Base-by-base conservation (phyloP, 2,888 invertebrate genomes). In the Lordiphosa fenestrarum region DNA sequence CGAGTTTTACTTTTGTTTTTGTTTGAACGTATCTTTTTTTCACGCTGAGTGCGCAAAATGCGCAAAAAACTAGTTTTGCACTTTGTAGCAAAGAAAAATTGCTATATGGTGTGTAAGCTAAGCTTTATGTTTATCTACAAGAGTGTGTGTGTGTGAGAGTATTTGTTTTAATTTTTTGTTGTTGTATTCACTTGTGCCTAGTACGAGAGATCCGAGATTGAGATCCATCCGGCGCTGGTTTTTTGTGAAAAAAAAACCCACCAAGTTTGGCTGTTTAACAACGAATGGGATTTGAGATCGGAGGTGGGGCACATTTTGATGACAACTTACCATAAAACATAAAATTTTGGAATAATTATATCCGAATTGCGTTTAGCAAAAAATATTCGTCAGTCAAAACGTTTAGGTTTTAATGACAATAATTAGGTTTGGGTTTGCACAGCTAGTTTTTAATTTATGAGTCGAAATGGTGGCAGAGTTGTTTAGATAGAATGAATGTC, bases 41-140 rank as follows among this genome's bases (percentile, higher is more conserved):
- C 65, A 75, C 80, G 80, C 73, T 75, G 71, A 76, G 80, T 76
- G 80, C 83, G 76, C 78, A 78, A 82, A 82, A 82, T 78, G 82
- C 75, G 82, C 73, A 75, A 75, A 78, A 78, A 80, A 82, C 78
- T 70, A 81, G 77, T 77, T 77, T 77, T 77, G 77, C 81, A 73
- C 80, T 66, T 78, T 66, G 69, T 63, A 62, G 76, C 77, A 51
- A 76, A 68, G 49, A 48, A 69, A 70, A 57, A 67, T 54, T 41
- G 50, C 23, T 37, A 52, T 40, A 57, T 47, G 69, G 62, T 54
- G 39, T 50, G 50, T 67, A 64, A 77, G 62, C 76, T 73, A 60
- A 73, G 74, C 73, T 77, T 64, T 61, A 63, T 57, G 59, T 69
- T 57, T 69, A 52, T 65, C 51, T 59, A 41, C 56, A 44, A 38